These are phyloP conservation scores for Galeopterus variegatus DNA, from an alignment of 2,113 vertebrate species.

Conservation along the genomic window DNA sequence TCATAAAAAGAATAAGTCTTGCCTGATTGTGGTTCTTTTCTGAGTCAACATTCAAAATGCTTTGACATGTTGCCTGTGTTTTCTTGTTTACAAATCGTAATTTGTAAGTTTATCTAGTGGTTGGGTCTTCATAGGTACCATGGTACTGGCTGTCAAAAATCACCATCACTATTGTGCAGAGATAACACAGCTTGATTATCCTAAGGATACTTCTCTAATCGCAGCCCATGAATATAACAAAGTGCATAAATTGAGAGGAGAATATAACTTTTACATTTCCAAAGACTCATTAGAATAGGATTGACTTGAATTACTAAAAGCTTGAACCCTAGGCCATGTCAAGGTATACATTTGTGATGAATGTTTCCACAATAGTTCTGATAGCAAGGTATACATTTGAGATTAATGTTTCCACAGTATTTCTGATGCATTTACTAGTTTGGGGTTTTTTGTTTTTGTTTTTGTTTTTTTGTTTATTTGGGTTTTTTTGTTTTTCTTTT, in stretches of 20 bases:
- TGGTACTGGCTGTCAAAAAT: not conserved
- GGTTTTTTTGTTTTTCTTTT: no score
- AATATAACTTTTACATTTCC: not conserved
- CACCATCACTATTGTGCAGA: not conserved
- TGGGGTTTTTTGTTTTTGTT: no score
- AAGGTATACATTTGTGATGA: rapidly evolving
- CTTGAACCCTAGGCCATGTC: not conserved
- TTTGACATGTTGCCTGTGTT: no score
- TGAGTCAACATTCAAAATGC: not conserved
- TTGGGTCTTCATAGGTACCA: rapidly evolving
- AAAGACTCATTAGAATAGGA: not conserved
- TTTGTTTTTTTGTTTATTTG: no score
- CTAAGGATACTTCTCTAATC: not conserved
- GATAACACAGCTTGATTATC: no score
- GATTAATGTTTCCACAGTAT: rapidly evolving
- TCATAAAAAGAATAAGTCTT: not conserved
- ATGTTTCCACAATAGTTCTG: rapidly evolving
- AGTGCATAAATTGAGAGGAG: not conserved
- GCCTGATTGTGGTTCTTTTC: not conserved
- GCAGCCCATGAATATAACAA: not conserved
- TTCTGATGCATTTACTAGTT: not conserved
- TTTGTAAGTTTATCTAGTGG: not conserved
- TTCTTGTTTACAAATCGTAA: not conserved
- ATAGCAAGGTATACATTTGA: rapidly evolving
- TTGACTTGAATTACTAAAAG: not conserved